Conservation (phyloP, 1,140 invertebrate species). For the Orussus abietinus region DNA sequence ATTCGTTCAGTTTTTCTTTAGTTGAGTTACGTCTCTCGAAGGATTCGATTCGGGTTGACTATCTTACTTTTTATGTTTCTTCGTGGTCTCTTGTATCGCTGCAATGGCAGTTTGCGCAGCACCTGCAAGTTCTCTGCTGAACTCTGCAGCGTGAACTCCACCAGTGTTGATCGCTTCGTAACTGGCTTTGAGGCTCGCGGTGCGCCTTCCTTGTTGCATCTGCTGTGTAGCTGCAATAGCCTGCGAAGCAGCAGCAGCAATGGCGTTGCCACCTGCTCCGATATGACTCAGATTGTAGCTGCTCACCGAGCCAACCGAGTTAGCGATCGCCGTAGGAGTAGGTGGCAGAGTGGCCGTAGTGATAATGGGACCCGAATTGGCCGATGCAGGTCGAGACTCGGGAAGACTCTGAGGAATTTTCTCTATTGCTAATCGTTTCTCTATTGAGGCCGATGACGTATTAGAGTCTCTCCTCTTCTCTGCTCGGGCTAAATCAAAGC, state of each 20-base stretch:
- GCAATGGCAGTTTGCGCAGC: constrained; percentile 77
- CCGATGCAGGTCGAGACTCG: constrained; percentile 44
- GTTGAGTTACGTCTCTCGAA: neutral
- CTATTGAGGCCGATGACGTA: constrained; percentile 45
- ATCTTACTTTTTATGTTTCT: constrained; percentile 64
- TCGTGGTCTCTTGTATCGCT: constrained; percentile 64
- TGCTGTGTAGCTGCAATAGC: constrained; percentile 95
- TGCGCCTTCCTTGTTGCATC: constrained; percentile 91
- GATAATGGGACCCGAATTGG: constrained; percentile 47
- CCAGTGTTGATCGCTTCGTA: constrained; percentile 78
- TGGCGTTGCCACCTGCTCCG: constrained; percentile 78
- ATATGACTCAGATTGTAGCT: constrained; percentile 68
- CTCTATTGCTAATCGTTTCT: constrained; percentile 46
- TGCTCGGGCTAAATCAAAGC: constrained; percentile 33
- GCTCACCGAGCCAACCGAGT: constrained; percentile 52
- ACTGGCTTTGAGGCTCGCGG: constrained; percentile 91
- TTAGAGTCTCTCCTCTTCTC: constrained; percentile 51
- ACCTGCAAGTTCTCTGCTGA: constrained; percentile 68
- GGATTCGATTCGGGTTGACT: constrained; percentile 1
- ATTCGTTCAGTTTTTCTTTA: constrained; percentile 9
- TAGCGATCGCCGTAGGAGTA: constrained; percentile 40
- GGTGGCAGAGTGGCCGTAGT: constrained; percentile 33
- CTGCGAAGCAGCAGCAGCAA: constrained; percentile 91
- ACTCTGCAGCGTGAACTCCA: constrained; percentile 55
- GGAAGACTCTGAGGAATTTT: constrained; percentile 43